Conservation (phyloP, 2,888 invertebrate genomes). For the Tachina fera region DNA sequence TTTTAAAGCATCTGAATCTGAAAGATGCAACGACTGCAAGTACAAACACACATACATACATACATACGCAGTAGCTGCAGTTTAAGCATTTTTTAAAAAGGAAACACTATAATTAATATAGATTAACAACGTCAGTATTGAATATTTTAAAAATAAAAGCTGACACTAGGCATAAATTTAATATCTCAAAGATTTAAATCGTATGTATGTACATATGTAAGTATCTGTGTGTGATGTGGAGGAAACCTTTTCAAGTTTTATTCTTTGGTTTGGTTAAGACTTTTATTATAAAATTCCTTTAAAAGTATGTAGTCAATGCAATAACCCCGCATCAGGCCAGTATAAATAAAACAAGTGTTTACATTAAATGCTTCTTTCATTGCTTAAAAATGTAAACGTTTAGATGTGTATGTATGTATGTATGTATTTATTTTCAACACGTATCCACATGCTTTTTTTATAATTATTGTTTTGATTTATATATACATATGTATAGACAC, state of each 20-base stretch:
- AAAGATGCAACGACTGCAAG: conserved; percentile 31
- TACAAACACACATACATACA: neutral
- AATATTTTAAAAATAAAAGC: conserved; percentile 44
- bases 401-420: too few relatives aligned
- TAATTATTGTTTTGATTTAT: conserved; percentile 28
- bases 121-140: conserved; percentile 52
- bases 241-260: conserved; percentile 22
- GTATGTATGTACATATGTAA: neutral
- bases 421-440: conserved; percentile 27
- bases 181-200: neutral
- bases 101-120: conserved; percentile 62
- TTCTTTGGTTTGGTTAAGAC: conserved; percentile 31
- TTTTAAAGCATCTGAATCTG: neutral
- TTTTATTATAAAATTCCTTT: conserved; percentile 51
- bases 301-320: neutral
- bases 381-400: conserved; percentile 51
- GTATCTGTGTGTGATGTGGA: conserved; percentile 4
- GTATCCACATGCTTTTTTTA: conserved; percentile 49
- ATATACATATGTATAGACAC: conserved; percentile 16
- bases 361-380: conserved; percentile 47
- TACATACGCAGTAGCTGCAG: neutral
- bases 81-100: conserved; percentile 35
- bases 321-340: neutral
- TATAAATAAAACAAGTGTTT: conserved; percentile 55
- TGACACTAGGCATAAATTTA: conserved; percentile 1